These are phyloP conservation scores for Melangyna quadrimaculata DNA, from an alignment of 2,888 invertebrate genomes.

Conservation along the genomic window DNA sequence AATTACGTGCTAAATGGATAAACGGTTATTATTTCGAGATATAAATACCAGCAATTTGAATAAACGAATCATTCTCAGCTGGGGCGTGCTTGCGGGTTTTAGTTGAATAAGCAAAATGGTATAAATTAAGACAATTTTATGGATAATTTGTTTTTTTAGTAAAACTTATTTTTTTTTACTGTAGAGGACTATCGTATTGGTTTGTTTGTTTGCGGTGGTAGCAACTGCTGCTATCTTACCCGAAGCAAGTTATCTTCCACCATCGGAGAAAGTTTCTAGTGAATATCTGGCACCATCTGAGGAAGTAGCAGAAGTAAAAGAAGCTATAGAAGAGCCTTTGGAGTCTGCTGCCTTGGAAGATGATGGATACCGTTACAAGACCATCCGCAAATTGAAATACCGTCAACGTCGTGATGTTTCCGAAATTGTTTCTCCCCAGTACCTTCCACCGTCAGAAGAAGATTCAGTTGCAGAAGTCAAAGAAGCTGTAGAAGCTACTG, in stretches of 20 bases:
- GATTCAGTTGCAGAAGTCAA: neutral
- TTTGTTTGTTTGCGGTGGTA: conserved; percentile 50
- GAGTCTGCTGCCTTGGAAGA: conserved; percentile 33
- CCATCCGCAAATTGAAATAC: conserved; percentile 11
- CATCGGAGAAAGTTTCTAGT: conserved; percentile 52
- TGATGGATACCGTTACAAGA: conserved; percentile 52
- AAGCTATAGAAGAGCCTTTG: conserved; percentile 39
- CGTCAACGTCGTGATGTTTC: conserved; percentile 44
- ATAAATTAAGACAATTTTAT: neutral
- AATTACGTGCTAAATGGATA: conserved; percentile 16
- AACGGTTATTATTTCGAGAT: conserved; percentile 31
- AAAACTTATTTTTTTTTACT: neutral
- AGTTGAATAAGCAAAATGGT: conserved; percentile 64
- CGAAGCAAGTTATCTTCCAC: conserved; percentile 45
- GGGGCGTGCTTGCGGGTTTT: conserved; percentile 54
- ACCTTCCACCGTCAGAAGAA: conserved; percentile 44
- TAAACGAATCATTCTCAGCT: conserved; percentile 57
- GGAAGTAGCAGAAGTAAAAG: conserved; percentile 52
- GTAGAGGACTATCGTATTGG: conserved; percentile 46
- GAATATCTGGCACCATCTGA: conserved; percentile 74
- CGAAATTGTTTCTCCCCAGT: conserved; percentile 20
- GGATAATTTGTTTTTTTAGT: conserved; percentile 9
- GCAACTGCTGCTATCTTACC: conserved; percentile 50
- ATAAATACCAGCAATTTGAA: conserved; percentile 51
- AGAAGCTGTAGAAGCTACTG: neutral